These are phyloP conservation scores for Coptotermes formosanus DNA, from an alignment of 1,140 invertebrate species.

Conservation along the genomic window DNA sequence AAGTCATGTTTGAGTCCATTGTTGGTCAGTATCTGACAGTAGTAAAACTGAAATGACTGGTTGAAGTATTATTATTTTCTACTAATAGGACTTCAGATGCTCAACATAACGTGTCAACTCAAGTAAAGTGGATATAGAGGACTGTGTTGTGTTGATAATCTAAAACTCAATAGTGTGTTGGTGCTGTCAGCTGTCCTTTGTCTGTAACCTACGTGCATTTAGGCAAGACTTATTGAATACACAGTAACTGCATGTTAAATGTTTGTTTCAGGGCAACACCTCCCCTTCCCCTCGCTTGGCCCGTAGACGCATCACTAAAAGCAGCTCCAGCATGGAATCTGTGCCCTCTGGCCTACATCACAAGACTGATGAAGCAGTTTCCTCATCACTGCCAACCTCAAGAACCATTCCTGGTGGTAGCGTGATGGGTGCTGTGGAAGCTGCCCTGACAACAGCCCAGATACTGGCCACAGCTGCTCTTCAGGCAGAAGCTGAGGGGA, in stretches of 20 bases:
- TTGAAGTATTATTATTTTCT: too few relatives aligned
- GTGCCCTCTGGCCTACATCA: background rate
- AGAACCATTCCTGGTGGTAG: constrained; percentile 1
- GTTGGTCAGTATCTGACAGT: too few relatives aligned
- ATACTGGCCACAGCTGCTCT: constrained; percentile 30
- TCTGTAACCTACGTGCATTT: too few relatives aligned
- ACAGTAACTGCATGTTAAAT: background rate
- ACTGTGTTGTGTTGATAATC: too few relatives aligned
- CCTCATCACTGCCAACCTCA: background rate
- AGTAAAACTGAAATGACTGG: too few relatives aligned
- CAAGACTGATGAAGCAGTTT: background rate
- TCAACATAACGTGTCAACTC: too few relatives aligned
- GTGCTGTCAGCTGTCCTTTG: too few relatives aligned
- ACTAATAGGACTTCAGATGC: too few relatives aligned
- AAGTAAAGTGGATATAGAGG: too few relatives aligned
- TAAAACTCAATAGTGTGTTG: too few relatives aligned
- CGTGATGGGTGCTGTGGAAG: constrained; percentile 31
- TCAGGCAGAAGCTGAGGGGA: constrained; percentile 22
- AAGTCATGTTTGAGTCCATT: too few relatives aligned
- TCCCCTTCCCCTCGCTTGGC: constrained; percentile 18
- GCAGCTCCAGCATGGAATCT: background rate
- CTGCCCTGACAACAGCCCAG: constrained; percentile 38
- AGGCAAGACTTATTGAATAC: too few relatives aligned
- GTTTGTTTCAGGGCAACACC: background rate
- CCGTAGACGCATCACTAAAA: background rate